Base-by-base conservation (phyloP, 2,113 vertebrate genomes). In the Rana temporaria region DNA sequence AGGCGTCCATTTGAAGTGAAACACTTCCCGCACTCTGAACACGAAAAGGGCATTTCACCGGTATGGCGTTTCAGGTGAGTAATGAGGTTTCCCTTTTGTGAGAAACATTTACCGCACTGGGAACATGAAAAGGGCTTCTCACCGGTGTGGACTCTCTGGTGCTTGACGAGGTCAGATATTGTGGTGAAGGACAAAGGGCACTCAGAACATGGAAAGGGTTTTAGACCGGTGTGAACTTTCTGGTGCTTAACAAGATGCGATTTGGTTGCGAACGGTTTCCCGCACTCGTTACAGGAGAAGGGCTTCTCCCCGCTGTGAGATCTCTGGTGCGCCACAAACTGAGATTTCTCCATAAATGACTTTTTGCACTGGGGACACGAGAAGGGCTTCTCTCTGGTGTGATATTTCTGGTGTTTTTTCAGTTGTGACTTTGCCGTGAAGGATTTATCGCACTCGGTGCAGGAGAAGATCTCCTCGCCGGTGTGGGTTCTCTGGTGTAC, bases 341-440 rank as follows among this genome's bases (percentile, higher is more conserved):
- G 87, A 84, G 69, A 59, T 53, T 86, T 77, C 80, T 78, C 84
- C 85, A 84, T 87, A 77, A 92, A 92, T 9, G 74, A 69, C 57
- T 88, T 91, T 24, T 90, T 85, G 17, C 91, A 92, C 0, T 81
- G 81, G 78, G 34, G 34, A 6, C 34, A 38, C 34, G 34, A 38
- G 34, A 38, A 38, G 5, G 34, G 34, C 34, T 38, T 89, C 79
- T 91, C 89, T 0, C 86, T 86, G 11, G 88, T 89, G 62, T 90
- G 90, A 71, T 85, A 89, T 66, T 86, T 87, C 82, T 86, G 42
- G 63, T 90, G 90, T 1, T 86, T 78, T 19, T 87, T 85, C 6
- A 91, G 88, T 1, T 88, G 86, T 9, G 86, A 87, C 9, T 84
- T 66, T 24, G 86, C 82, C 17, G 87, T 84, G 78, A 89, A 90